These are phyloP conservation scores for Ischnura elegans DNA, from an alignment of 2,888 invertebrate species.

Conservation along the genomic window DNA sequence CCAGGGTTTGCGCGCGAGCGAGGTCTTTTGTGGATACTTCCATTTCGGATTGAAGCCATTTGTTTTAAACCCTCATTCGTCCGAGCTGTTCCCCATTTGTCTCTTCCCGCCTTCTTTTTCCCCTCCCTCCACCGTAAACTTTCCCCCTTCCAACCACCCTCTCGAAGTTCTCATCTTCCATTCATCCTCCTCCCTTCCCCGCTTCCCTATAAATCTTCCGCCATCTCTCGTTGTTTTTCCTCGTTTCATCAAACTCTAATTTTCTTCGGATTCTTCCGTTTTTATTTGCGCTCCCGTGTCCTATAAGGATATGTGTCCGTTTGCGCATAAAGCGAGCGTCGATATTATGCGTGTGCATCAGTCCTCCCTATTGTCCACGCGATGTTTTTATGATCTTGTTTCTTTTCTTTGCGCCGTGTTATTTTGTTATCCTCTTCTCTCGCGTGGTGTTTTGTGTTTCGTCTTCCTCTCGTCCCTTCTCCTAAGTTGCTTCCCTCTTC, in stretches of 20 bases:
- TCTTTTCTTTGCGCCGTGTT: neutral
- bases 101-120: neutral
- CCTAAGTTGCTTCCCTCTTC: neutral
- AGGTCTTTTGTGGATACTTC: neutral
- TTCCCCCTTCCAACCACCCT: neutral
- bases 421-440: conserved; percentile 19
- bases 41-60: conserved; percentile 22
- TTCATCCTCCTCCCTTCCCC: conserved; percentile 3
- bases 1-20: neutral
- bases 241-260: conserved; percentile 60
- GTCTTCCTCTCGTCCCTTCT: neutral
- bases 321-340: neutral
- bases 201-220: conserved; percentile 25
- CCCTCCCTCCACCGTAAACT: neutral
- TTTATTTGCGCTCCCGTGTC: neutral
- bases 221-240: conserved; percentile 17
- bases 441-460: conserved; percentile 6
- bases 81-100: conserved; percentile 11
- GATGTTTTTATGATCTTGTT: conserved; percentile 28
- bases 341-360: neutral
- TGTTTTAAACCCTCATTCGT: conserved; percentile 32
- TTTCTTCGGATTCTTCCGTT: conserved; percentile 27
- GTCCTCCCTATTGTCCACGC: neutral
- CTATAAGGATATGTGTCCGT: neutral
- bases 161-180: neutral